Percentiles rank a stretch among this genome's conserved stretches.
These are phyloP conservation scores for Cynaeus angustus DNA, from an alignment of 2,888 invertebrate genomes.

Conservation along the genomic window DNA sequence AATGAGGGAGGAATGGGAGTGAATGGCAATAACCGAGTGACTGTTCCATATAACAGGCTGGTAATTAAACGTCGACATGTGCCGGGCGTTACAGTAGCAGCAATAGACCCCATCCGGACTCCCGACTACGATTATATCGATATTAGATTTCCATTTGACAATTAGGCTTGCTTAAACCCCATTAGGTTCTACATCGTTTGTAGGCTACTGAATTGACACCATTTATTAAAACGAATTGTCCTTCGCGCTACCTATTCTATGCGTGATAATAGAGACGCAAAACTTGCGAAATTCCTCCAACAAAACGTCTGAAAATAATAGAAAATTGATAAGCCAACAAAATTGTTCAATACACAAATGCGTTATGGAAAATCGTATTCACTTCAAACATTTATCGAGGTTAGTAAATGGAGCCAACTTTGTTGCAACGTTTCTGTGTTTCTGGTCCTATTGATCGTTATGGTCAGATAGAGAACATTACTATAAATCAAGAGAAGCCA, in stretches of 20 bases:
- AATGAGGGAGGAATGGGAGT: constrained; percentile 29
- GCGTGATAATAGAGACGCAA: constrained; percentile 1
- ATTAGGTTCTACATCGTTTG: constrained; percentile 28
- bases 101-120: constrained; percentile 40
- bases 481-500: constrained; percentile 26
- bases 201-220: constrained; percentile 15
- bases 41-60: constrained; percentile 39
- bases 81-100: constrained; percentile 42
- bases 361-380: constrained; percentile 1
- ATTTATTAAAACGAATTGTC: constrained; percentile 14
- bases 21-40: constrained; percentile 39
- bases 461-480: constrained; percentile 31
- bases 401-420: constrained; percentile 12
- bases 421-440: constrained; percentile 17
- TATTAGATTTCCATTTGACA: constrained; percentile 41
- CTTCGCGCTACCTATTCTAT: neutral
- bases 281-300: neutral
- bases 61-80: constrained; percentile 45
- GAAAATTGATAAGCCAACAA: constrained; percentile 7
- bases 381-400: constrained; percentile 9
- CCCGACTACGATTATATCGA: constrained; percentile 39
- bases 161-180: constrained; percentile 39
- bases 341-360: neutral
- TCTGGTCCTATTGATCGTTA: constrained; percentile 25
- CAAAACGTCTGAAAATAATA: constrained; percentile 7